A percentile compares a stretch with the other conserved stretches of the same genome.
Evolutionary conservation across 2,797 vertebrate genomes (phyloP).

Genomic region (Crypturellus tataupa): DNA sequence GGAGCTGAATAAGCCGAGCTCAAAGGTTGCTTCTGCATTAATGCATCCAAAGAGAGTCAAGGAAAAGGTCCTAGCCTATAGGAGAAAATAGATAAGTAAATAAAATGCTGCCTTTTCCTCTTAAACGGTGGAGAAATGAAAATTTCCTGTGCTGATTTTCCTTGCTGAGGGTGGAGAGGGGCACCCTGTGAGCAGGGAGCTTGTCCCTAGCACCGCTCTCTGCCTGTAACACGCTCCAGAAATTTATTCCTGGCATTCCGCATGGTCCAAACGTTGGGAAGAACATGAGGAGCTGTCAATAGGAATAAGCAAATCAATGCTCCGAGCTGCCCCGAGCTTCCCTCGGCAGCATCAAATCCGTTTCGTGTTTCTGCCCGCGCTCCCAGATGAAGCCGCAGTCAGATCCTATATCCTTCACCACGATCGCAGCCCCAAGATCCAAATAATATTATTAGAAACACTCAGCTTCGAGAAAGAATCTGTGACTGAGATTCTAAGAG

Average conservation of each 20-base stretch:
- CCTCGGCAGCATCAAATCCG: neutral
- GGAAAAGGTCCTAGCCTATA: neutral
- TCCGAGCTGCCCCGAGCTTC: neutral
- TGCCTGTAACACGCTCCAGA: conserved; percentile 14
- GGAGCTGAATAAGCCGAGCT: conserved; percentile 30
- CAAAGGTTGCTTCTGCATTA: conserved; percentile 36
- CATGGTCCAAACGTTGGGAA: conserved; percentile 27
- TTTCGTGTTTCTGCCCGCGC: neutral
- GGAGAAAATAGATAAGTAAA: neutral
- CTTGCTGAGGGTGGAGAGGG: too few species aligned
- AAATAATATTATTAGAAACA: neutral
- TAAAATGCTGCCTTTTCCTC: neutral
- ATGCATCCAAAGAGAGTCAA: conserved; percentile 18
- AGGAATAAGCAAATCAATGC: neutral
- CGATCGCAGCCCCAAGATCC: neutral
- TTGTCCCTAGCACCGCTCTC: neutral
- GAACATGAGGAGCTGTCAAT: neutral
- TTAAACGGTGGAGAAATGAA: too few species aligned
- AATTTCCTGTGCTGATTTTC: neutral
- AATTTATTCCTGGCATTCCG: conserved; percentile 3
- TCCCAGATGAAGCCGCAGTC: neutral
- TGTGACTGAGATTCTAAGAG: neutral
- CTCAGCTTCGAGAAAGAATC: neutral
- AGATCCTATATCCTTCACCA: neutral
- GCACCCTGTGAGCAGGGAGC: too few species aligned